Percentiles rank a stretch among this genome's conserved stretches.
These are phyloP conservation scores for Alentia gelatinosa DNA, from an alignment of 2,888 invertebrate species.

Conservation along the genomic window DNA sequence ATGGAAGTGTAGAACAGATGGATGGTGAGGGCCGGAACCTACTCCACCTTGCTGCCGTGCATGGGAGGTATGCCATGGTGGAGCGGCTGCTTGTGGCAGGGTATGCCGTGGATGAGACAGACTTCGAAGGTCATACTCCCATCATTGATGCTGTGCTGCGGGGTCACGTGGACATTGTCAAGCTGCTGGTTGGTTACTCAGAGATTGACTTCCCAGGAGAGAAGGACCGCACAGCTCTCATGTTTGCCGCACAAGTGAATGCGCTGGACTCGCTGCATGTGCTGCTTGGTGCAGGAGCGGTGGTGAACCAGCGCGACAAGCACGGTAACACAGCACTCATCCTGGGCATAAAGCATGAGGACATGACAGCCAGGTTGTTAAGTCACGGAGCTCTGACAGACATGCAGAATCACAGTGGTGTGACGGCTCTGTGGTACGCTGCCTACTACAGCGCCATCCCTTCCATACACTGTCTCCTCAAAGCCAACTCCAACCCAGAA, in stretches of 20 bases:
- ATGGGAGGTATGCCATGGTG: slow-evolving; percentile 1
- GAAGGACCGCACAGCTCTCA: slow-evolving; percentile 14
- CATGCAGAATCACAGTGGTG: not conserved
- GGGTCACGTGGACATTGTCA: slow-evolving; percentile 13
- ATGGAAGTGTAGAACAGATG: slow-evolving; percentile 26
- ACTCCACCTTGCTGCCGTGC: slow-evolving; percentile 24
- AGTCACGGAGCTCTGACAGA: not conserved
- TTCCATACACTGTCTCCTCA: slow-evolving; percentile 14
- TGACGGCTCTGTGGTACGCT: slow-evolving; percentile 38
- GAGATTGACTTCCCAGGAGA: slow-evolving; percentile 25
- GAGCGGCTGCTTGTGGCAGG: not conserved
- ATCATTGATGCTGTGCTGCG: slow-evolving; percentile 33
- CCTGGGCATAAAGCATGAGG: not conserved
- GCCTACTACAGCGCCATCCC: slow-evolving; percentile 7
- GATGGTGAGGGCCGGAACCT: slow-evolving; percentile 40
- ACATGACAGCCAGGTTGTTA: not conserved
- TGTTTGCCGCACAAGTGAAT: slow-evolving; percentile 30
- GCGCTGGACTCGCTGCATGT: not conserved
- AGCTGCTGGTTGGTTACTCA: not conserved
- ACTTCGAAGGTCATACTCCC: slow-evolving; percentile 30
- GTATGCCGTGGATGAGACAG: slow-evolving; percentile 11
- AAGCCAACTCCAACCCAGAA: slow-evolving; percentile 8
- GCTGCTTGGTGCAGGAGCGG: not conserved
- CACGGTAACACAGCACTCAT: slow-evolving; percentile 33
- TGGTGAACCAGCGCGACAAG: not conserved